These are phyloP conservation scores for Hormaphis cornu DNA, from an alignment of 1,140 invertebrate genomes.

Conservation along the genomic window DNA sequence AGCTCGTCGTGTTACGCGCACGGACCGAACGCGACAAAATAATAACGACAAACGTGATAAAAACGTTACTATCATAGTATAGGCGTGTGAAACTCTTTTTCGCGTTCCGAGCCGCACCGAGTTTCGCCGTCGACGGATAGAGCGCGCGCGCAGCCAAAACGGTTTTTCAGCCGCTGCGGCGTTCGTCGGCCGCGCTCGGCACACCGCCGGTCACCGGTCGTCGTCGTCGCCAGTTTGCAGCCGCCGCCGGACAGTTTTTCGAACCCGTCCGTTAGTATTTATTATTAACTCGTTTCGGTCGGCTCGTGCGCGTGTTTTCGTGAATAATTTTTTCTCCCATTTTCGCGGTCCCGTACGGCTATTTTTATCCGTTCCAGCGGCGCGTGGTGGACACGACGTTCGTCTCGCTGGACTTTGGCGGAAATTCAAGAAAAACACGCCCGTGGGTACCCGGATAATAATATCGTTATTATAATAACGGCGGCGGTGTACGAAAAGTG, in stretches of 20 bases:
- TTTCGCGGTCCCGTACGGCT: neutral
- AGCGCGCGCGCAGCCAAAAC: neutral
- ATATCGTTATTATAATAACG: too few relatives aligned
- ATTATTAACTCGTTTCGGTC: neutral
- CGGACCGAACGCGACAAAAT: too few relatives aligned
- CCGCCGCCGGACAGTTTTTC: neutral
- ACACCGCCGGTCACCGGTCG: neutral
- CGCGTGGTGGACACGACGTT: neutral
- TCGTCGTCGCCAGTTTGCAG: neutral
- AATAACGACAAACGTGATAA: too few relatives aligned
- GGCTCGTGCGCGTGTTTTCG: too few relatives aligned
- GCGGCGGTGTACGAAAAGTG: neutral
- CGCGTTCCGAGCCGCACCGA: too few relatives aligned
- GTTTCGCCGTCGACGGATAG: neutral
- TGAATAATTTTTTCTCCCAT: too few relatives aligned
- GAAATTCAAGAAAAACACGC: slow-evolving; percentile 3
- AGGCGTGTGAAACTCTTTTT: too few relatives aligned
- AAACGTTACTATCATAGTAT: too few relatives aligned
- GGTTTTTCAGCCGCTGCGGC: neutral
- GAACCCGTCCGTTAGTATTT: too few relatives aligned
- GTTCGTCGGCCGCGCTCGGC: neutral
- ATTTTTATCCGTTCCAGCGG: slow-evolving; percentile 7
- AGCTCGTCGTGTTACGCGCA: too few relatives aligned
- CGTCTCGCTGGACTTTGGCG: neutral
- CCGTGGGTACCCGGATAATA: neutral